Conservation (phyloP, 2,888 invertebrate species). For the Meandrusa payeni region DNA sequence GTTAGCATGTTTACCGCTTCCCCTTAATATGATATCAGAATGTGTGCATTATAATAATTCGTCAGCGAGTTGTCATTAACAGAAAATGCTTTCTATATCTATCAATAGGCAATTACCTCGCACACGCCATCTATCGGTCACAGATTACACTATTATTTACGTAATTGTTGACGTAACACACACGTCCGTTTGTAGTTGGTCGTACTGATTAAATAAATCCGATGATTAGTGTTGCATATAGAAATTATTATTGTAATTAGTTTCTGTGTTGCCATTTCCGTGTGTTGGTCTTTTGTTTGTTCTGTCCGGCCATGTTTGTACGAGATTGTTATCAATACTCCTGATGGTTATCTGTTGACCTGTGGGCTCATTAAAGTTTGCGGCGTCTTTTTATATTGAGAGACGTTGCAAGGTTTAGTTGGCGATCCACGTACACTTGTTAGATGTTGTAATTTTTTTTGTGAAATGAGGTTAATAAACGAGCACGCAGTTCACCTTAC, state of each 20-base stretch:
- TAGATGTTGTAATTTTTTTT: no score
- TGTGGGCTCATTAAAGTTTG: conserved; percentile 5
- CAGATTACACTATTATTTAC: conserved; percentile 29
- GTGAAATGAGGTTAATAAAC: no score
- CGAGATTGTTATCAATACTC: conserved; percentile 8
- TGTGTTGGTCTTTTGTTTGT: conserved; percentile 16
- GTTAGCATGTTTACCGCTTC: no score
- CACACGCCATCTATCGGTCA: conserved; percentile 21
- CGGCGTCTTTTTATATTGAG: conserved; percentile 7
- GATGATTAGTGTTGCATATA: conserved; percentile 22
- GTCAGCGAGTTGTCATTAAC: conserved; percentile 46
- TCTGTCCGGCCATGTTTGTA: conserved; percentile 8
- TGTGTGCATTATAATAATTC: conserved; percentile 45
- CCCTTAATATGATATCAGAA: conserved; percentile 38
- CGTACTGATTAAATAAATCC: conserved; percentile 21
- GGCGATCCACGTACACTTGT: no score
- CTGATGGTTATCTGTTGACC: conserved; percentile 15
- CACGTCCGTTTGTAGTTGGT: conserved; percentile 8
- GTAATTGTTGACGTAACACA: conserved; percentile 26
- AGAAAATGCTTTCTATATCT: conserved; percentile 42
- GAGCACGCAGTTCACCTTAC: no score
- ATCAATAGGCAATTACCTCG: conserved; percentile 33
- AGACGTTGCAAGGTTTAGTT: background rate
- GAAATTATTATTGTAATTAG: conserved; percentile 21
- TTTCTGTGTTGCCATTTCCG: conserved; percentile 21